Evolutionary conservation across 2,113 vertebrate genomes (phyloP).

Genomic region (Mobula hypostoma): DNA sequence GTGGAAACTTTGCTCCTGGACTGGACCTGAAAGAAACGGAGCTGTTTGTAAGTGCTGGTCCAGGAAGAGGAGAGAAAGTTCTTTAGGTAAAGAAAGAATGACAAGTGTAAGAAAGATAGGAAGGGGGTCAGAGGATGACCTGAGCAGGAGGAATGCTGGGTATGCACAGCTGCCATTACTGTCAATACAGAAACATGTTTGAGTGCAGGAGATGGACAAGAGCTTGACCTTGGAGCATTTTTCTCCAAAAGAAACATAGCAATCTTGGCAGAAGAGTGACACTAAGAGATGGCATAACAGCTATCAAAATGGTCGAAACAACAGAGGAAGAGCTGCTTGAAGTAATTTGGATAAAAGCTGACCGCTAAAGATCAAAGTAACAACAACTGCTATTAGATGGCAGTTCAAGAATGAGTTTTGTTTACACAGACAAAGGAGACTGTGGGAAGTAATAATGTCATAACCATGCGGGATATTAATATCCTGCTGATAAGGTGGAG

Average conservation of each 20-base stretch:
- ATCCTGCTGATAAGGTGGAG: background rate
- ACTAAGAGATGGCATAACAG: background rate
- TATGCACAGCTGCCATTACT: background rate
- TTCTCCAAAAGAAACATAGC: background rate
- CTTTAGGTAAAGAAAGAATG: background rate
- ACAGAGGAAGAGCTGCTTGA: background rate
- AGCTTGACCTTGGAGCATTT: background rate
- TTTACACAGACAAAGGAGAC: background rate
- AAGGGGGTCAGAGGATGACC: background rate
- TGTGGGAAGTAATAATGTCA: background rate
- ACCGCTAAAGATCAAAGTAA: background rate
- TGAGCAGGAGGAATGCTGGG: background rate
- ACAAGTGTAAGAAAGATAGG: slow-evolving; percentile 3
- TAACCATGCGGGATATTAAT: background rate
- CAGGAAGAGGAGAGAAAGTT: background rate
- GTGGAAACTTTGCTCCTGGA: background rate
- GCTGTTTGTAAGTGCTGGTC: background rate
- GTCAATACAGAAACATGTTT: background rate
- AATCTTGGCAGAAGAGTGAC: background rate
- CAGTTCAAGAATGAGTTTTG: background rate
- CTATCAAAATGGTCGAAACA: background rate
- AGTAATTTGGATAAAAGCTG: background rate
- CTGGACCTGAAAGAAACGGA: background rate
- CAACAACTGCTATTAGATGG: background rate
- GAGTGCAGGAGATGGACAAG: background rate